Evolutionary conservation across 2,888 invertebrate genomes (phyloP).

Genomic region (Dexiosoma caninum): DNA sequence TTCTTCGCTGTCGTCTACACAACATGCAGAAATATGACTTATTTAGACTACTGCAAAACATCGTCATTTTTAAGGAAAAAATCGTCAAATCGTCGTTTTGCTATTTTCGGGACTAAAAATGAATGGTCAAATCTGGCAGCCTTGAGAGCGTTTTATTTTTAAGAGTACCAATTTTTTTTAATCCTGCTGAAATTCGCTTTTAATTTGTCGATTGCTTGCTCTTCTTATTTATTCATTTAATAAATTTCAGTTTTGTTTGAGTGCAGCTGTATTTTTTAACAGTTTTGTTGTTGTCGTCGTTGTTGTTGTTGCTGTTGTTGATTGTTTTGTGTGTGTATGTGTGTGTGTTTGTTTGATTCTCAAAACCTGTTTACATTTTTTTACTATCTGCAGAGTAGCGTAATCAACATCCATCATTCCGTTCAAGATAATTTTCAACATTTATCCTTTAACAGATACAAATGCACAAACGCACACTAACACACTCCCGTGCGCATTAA

Average conservation of each 20-base stretch:
- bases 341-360: not conserved
- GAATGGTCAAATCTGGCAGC: too few species aligned
- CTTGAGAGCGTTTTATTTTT: not conserved
- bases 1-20: too few species aligned
- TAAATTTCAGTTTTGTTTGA: constrained; percentile 46
- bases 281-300: not conserved
- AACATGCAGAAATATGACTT: too few species aligned
- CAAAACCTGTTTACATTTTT: constrained; percentile 47
- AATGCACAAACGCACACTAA: too few species aligned
- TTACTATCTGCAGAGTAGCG: constrained; percentile 62
- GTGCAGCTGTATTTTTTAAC: constrained; percentile 49
- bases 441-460: constrained; percentile 41
- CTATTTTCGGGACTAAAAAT: too few species aligned
- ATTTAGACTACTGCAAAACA: too few species aligned
- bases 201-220: constrained; percentile 4
- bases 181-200: constrained; percentile 62
- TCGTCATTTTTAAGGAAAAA: too few species aligned
- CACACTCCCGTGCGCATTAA: constrained; percentile 15
- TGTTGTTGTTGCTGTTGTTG: too few species aligned
- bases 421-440: constrained; percentile 55
- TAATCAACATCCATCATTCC: constrained; percentile 70
- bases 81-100: too few species aligned
- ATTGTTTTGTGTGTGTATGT: not conserved
- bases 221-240: not conserved
- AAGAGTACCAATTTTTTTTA: not conserved